Evolutionary conservation across 2,113 vertebrate species (phyloP).

Genomic region (Illadopsis cleaveri): DNA sequence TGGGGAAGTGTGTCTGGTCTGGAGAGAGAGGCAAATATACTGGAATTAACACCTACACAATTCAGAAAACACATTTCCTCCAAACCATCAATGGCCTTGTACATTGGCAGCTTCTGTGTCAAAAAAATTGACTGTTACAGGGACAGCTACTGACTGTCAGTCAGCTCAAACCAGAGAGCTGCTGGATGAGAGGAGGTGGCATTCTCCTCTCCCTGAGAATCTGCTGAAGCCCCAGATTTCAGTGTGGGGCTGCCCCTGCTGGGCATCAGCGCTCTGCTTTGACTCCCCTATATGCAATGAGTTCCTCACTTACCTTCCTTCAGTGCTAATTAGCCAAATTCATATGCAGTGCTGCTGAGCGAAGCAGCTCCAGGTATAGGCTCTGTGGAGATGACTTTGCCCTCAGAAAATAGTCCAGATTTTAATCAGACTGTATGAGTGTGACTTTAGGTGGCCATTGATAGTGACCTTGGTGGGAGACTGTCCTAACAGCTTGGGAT

Average conservation of each 20-base stretch:
- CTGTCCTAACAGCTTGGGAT: neutral
- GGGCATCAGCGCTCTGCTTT: neutral
- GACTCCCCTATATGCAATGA: neutral
- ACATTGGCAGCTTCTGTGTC: neutral
- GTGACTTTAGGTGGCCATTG: neutral
- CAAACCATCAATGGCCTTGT: neutral
- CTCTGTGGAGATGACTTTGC: neutral
- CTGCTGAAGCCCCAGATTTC: neutral
- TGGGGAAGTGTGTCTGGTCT: neutral
- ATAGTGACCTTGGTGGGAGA: neutral
- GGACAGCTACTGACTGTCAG: neutral
- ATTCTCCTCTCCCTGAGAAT: neutral
- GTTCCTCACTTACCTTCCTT: neutral
- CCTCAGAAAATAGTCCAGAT: neutral
- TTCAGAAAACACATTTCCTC: neutral
- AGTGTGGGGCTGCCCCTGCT: neutral
- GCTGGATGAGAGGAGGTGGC: neutral
- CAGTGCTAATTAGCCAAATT: neutral
- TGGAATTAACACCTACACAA: neutral
- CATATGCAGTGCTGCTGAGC: neutral
- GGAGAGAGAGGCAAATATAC: neutral
- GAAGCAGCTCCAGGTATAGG: neutral
- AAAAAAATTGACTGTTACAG: neutral
- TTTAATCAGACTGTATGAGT: neutral
- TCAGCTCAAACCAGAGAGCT: neutral